Base-by-base conservation (phyloP, 2,888 invertebrate species). In the Lottia gigantea region DNA sequence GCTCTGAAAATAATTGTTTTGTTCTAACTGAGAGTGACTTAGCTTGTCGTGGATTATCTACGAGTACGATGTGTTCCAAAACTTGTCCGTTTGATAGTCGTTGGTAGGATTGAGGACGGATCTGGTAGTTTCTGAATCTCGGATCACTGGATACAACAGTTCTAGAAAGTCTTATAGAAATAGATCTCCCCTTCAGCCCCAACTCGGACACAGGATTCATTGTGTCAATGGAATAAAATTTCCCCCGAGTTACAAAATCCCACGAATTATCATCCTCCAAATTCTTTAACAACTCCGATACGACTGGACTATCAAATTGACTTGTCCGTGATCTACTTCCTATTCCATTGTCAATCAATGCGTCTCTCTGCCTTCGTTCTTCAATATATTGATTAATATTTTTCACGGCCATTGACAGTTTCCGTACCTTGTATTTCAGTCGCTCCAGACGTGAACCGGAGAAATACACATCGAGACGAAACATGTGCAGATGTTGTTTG, bases 401-500 rank as follows among this genome's bases (percentile, higher is more conserved):
- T 4, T 40, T 40, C 1, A 40, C 40, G 7, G 40, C 61, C 16
- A n/a, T n/a, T 15, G 23, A 15, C 14, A 65, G 19, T n/a, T 45
- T 31, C 31, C 15, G 23, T 11, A 19, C 19, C 23, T 19, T 23
- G 16, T 65, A n/a, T n/a, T 65, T 65, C 14, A 65, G 46, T 15
- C 46, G n/a, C 14, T 14, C n/a, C 46, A 65, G 11, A 23, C 23
- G 40, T 65, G 23, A 16, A 46, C 8, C 1, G 16, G 23, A 46
- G 46, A 96, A 92, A 86, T 95, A 95, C 65, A 94, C 93, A 88
- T 96, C 95, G 71, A 96, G 91, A 72, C 95, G 91, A 89, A 95
- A 94, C 93, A 97, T 93, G 81, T 95, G 92, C 0, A 80, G 75
- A 65, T 94, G 94, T 82, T 95, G 93, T 88, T 98, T 98, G 72